These are phyloP conservation scores for Seladonia tumulorum DNA, from an alignment of 2,888 invertebrate genomes.

Conservation along the genomic window DNA sequence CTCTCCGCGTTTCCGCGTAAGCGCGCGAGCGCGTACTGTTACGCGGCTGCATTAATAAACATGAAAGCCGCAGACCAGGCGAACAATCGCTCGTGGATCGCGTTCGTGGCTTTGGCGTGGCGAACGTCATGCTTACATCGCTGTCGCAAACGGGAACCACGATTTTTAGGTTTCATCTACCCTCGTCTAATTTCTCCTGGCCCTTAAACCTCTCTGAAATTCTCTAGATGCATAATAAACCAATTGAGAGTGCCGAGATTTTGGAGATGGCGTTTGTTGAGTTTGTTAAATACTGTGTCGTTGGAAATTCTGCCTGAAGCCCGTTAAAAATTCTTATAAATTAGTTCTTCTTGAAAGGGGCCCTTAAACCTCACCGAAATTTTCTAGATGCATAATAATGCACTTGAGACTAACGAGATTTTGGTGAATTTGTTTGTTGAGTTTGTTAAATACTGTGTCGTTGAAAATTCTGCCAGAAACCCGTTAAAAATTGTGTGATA, in stretches of 20 bases:
- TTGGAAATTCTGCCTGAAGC: too few relatives aligned
- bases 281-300: too few relatives aligned
- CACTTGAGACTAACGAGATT: background rate
- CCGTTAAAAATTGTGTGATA: background rate
- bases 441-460: too few relatives aligned
- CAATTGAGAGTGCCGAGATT: too few relatives aligned
- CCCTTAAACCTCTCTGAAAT: background rate
- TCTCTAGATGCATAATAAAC: background rate
- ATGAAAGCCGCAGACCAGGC: constrained; percentile 32
- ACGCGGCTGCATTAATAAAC: constrained; percentile 50
- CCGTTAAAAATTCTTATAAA: too few relatives aligned
- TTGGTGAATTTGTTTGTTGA: background rate
- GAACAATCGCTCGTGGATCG: constrained; percentile 33
- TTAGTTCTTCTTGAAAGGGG: too few relatives aligned
- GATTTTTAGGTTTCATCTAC: background rate
- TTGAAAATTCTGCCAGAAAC: too few relatives aligned
- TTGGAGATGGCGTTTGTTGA: too few relatives aligned
- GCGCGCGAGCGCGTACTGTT: constrained; percentile 25
- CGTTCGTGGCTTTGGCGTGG: background rate
- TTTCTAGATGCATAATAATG: background rate
- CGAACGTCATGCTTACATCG: background rate
- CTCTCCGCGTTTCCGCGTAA: constrained; percentile 46
- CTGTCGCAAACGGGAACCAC: background rate
- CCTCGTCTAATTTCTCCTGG: background rate
- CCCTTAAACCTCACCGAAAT: too few relatives aligned